Percentiles rank a stretch among this genome's conserved stretches.
Conservation (phyloP, 2,113 vertebrate species). For the Aphelocoma coerulescens region DNA sequence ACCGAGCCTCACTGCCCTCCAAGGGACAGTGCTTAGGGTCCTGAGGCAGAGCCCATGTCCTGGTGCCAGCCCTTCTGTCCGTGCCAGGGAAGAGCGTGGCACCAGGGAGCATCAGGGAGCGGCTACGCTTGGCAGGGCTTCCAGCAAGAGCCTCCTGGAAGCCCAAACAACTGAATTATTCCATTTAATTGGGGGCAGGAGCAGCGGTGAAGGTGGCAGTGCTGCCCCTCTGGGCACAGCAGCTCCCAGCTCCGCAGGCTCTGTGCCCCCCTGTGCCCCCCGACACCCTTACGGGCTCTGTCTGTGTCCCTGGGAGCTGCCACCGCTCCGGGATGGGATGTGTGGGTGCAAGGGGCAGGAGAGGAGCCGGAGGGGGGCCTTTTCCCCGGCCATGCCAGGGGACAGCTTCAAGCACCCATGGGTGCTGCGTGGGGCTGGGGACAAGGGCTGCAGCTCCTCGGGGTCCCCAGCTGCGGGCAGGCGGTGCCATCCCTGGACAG, state of each 20-base stretch:
- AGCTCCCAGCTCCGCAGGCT: neutral
- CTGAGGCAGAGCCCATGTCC: fast-evolving
- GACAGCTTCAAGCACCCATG: fast-evolving
- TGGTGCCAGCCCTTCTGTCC: neutral
- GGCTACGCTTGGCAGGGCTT: neutral
- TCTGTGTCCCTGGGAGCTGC: fast-evolving
- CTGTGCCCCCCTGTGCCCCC: neutral
- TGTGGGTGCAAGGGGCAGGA: neutral
- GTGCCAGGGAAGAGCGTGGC: neutral
- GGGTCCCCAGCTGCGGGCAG: neutral
- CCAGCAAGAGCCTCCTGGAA: neutral
- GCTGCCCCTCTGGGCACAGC: neutral
- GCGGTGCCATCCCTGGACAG: neutral
- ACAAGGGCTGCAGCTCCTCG: fast-evolving
- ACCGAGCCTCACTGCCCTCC: neutral
- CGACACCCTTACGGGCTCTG: fast-evolving
- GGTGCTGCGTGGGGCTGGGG: fast-evolving
- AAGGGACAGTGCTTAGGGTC: neutral
- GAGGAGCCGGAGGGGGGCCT: neutral
- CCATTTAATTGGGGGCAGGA: neutral
- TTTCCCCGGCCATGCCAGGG: fast-evolving
- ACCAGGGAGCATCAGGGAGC: neutral
- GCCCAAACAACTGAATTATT: neutral
- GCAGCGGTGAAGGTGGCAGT: fast-evolving
- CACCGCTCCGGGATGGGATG: fast-evolving